A percentile compares a stretch with the other conserved stretches of the same genome.
Evolutionary conservation across 2,797 vertebrate species (phyloP).

Genomic region (Anas flavirostris): DNA sequence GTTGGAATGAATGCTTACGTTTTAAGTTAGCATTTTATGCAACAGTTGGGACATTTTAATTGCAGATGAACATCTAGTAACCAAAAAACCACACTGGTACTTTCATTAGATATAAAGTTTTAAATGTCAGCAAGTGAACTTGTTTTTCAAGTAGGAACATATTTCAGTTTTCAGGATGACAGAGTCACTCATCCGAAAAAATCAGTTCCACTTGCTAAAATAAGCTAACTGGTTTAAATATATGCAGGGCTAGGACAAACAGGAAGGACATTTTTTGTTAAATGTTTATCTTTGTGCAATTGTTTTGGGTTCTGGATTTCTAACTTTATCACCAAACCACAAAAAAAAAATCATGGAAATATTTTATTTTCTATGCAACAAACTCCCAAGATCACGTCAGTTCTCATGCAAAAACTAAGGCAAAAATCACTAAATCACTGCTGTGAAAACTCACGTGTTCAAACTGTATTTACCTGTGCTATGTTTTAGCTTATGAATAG

Average conservation of each 20-base stretch:
- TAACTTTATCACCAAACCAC: slow-evolving; percentile 33
- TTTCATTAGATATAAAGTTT: not conserved
- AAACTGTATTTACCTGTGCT: not conserved
- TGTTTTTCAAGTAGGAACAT: not conserved
- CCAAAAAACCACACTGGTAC: not conserved
- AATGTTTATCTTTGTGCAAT: not conserved
- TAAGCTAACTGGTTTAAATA: slow-evolving; percentile 29
- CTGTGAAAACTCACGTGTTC: not conserved
- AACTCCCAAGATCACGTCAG: not conserved
- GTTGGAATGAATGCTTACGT: not conserved
- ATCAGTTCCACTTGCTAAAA: slow-evolving; percentile 33
- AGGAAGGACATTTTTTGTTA: slow-evolving; percentile 39
- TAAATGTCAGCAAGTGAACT: not conserved
- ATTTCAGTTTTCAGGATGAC: not conserved
- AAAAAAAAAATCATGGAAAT: not conserved
- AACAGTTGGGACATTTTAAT: not conserved
- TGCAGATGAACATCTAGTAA: not conserved
- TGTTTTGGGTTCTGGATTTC: slow-evolving; percentile 7
- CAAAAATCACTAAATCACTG: not conserved
- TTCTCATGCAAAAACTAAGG: not conserved
- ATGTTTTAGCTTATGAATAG: not conserved
- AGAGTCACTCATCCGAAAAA: slow-evolving; percentile 23
- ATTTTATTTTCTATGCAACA: not conserved
- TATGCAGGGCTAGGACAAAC: slow-evolving; percentile 34
- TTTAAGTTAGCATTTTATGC: not conserved